Evolutionary conservation across 1,140 invertebrate genomes (phyloP).

Genomic region (Drosophila jambulina): DNA sequence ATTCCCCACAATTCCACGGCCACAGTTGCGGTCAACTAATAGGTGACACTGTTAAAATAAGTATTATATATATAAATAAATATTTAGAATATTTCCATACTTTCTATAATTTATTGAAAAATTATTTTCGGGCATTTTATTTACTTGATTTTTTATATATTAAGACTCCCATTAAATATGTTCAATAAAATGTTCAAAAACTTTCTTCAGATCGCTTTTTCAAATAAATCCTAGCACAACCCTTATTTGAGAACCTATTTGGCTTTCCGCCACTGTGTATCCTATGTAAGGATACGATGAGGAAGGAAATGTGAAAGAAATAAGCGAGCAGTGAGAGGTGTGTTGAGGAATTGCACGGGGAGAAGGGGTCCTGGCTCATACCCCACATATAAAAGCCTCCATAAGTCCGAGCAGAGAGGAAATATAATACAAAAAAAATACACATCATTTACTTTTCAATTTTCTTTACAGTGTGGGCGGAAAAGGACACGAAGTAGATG

Average conservation of each 20-base stretch:
- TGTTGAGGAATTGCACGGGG: conserved; percentile 38
- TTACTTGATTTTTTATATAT: too few species aligned
- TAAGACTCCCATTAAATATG: neutral
- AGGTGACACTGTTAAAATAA: neutral
- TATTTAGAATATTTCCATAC: neutral
- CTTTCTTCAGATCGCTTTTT: neutral
- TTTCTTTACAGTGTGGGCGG: conserved; percentile 37
- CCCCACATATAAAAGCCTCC: conserved; percentile 9
- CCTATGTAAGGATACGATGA: conserved; percentile 1
- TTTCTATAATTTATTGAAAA: too few species aligned
- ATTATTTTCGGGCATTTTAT: too few species aligned
- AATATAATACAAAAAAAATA: conserved; percentile 31
- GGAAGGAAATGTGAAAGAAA: conserved; percentile 11
- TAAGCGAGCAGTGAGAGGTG: conserved; percentile 29
- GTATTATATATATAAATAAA: neutral
- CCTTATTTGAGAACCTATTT: neutral
- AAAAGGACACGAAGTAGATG: neutral
- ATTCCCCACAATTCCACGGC: conserved; percentile 65
- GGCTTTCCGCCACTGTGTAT: conserved; percentile 5
- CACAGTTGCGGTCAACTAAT: conserved; percentile 19
- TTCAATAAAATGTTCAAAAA: neutral
- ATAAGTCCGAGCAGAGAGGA: conserved; percentile 8
- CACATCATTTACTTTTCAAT: conserved; percentile 58
- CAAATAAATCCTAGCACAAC: neutral
- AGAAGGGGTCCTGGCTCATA: conserved; percentile 7